Evolutionary conservation across 30 jellyfish, hydroid and myxozoan species (phyloP), one percentile per base, ranked within the genome.

Genomic region (Clytia hemisphaerica): DNA sequence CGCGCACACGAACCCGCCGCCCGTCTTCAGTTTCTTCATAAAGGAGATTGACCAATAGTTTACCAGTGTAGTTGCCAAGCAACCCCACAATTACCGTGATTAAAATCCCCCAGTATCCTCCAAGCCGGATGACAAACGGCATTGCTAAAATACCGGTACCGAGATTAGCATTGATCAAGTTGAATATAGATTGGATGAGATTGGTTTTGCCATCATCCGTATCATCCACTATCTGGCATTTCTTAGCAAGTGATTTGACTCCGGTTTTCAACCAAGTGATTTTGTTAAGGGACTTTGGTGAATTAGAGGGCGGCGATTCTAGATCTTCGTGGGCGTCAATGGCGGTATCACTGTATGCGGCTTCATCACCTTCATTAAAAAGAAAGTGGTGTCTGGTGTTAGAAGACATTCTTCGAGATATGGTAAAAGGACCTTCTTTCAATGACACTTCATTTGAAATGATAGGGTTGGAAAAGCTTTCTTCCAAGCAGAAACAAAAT

Each of bases 11-110:
- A 27, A 85, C 82, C 38, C 96, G 63, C 21, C 94, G 64, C 22
- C 96, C 96, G 50, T 85, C 96, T 21, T 74, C 96, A 0, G 94
- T 83, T 44, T 85, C 77, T 50, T 85, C 96, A 46, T 85, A 85
- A 31, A 85, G 63, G 62, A 85, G 54, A 70, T 87, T 75, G 58
- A 85, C 61, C 58, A 85, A 65, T 40, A 58, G 72, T 61, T 85
- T 85, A 4, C 96, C 93, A 25, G 96, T 85, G 65, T 85, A 85
- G 54, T 85, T 85, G 50, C 93, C 96, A 7, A 85, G 69, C 47
- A 85, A 67, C 24, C 96, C 96, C 19, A 85, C 72, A 4, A 81
- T 36, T 9, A 85, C 65, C 4, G 76, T 73, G 3, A 90, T 85
- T 0, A 76, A 75, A 2, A 85, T 79, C 10, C 96, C 96, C 92